Base-by-base conservation (phyloP, 30 jellyfish, hydroid and myxozoan genomes). In the Aurelia coerulea region DNA sequence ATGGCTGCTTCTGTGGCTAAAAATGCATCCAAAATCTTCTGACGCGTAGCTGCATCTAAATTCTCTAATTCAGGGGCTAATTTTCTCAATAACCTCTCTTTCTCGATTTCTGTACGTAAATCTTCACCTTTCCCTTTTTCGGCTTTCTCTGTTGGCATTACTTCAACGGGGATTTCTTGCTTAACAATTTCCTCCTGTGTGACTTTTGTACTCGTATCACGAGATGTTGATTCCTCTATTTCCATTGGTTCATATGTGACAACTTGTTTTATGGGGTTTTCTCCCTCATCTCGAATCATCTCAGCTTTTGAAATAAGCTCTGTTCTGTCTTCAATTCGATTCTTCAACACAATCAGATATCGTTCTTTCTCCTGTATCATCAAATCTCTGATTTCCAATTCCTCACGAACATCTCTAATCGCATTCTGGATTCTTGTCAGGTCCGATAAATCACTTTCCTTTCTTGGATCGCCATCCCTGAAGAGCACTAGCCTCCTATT, bases 291-390 rank as follows among this genome's bases (percentile, higher is more conserved):
- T 56, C 65, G 54, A 18, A 58, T 73, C 65, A 23, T 65, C 13
- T 79, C 86, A 5, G 72, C 79, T 29, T 72, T 62, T 18, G 86
- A 77, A 59, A 73, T 54, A 15, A 63, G 62, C 11, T 49, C 41
- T n/a, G 79, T 60, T 29, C 90, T 74, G 31, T 68, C 91, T 18
- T 92, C 86, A 54, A 84, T 73, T 32, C 93, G 87, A 54, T 74
- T 76, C 33, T 79, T 79, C 54, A 86, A 65, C 15, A 92, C 88
- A 51, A 86, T 89, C 84, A 92, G 80, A 39, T 80, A 68, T 67
- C 86, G 50, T 67, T 93, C 98, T 46, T 95, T 91, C 68, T 93
- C 95, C 74, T 89, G 96, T 29, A 93, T 93, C 97, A 93, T 88
- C 87, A 79, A 68, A 29, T 93, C 98, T 59, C 98, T 88, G 50